Conservation (phyloP, 2,797 vertebrate genomes). For the Chrysocyon brachyurus region DNA sequence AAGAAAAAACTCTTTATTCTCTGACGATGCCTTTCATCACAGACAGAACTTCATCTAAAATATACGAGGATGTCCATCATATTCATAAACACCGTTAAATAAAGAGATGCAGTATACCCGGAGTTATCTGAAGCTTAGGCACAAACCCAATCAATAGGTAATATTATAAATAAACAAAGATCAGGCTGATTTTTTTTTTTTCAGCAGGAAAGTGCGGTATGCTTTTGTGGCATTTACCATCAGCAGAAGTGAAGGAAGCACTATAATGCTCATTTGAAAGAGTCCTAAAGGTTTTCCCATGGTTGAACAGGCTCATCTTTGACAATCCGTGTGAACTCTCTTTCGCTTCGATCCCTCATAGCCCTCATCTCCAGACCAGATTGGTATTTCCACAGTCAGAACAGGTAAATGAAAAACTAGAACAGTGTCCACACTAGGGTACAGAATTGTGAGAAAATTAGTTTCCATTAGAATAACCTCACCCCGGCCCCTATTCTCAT, state of each 20-base stretch:
- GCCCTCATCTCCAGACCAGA: background rate
- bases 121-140: background rate
- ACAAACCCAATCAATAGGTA: background rate
- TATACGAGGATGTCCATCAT: background rate
- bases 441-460: background rate
- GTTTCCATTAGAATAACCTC: background rate
- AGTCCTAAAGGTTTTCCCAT: background rate
- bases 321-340: background rate
- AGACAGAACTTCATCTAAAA: background rate
- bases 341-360: background rate
- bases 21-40: background rate
- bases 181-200: background rate
- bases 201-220: background rate
- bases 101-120: background rate
- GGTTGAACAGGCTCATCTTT: background rate
- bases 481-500: background rate
- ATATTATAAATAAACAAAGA: background rate
- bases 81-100: background rate
- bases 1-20: background rate
- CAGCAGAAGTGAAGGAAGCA: background rate
- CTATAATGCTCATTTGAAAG: background rate
- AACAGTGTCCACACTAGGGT: background rate
- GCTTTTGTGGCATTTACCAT: background rate
- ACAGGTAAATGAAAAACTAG: constrained; percentile 14
- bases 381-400: background rate